These are phyloP conservation scores for Papilio polyxenes DNA, from an alignment of 1,140 invertebrate species.

Conservation along the genomic window DNA sequence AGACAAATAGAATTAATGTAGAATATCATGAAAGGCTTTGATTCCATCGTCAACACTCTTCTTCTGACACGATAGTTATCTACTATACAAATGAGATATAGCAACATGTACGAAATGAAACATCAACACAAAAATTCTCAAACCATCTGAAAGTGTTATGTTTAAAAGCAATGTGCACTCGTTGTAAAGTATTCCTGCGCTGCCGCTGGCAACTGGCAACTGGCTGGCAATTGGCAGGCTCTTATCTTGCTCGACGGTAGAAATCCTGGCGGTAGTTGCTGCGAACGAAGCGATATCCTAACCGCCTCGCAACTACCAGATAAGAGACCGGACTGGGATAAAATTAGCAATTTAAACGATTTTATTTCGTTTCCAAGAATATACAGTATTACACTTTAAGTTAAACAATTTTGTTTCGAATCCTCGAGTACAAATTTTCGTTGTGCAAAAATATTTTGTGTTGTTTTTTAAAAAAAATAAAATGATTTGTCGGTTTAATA, in stretches of 20 bases:
- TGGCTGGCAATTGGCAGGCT: background rate
- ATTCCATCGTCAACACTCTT: too few species aligned
- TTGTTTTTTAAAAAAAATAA: background rate
- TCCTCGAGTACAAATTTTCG: background rate
- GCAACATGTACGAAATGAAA: background rate
- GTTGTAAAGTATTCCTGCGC: background rate
- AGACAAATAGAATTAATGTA: too few species aligned
- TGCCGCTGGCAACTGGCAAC: conserved; percentile 6
- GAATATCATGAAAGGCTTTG: too few species aligned
- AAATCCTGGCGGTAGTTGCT: background rate
- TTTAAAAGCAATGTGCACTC: conserved; percentile 9
- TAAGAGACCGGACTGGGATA: background rate
- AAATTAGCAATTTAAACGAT: conserved; percentile 28
- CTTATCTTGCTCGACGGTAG: background rate
- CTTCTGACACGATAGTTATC: too few species aligned
- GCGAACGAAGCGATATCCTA: background rate
- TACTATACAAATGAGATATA: background rate
- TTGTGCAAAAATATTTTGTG: background rate
- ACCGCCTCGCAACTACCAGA: background rate
- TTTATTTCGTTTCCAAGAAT: background rate
- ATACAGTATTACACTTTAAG: background rate
- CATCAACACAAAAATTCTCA: background rate
- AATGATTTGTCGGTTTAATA: background rate
- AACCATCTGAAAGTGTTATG: background rate
- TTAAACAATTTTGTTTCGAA: background rate